Conservation (phyloP, 2,888 invertebrate genomes). For the Ectemnius cavifrons region DNA sequence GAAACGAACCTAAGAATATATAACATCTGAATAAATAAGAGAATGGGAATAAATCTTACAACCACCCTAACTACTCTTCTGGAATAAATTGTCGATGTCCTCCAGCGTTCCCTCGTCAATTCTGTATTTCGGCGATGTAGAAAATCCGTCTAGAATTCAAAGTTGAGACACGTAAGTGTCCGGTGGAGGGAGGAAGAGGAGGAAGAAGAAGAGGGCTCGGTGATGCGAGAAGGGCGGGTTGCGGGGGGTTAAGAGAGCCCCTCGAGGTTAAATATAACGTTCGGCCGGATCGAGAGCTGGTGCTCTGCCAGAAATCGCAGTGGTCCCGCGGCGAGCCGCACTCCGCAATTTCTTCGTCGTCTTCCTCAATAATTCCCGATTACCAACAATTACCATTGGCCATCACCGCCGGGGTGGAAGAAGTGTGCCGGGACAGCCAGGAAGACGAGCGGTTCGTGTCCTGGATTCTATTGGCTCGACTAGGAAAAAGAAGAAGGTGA, state of each 20-base stretch:
- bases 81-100: no score
- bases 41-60: no score
- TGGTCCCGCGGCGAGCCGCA: slow-evolving; percentile 23
- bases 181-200: not conserved
- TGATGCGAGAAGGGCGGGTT: not conserved
- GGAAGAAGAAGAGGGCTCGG: not conserved
- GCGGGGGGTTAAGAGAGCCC: slow-evolving; percentile 48
- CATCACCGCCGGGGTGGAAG: not conserved
- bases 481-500: not conserved
- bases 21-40: no score
- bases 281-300: slow-evolving; percentile 72
- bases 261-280: slow-evolving; percentile 73
- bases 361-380: not conserved
- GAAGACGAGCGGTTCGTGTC: not conserved
- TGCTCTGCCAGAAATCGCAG: slow-evolving; percentile 66
- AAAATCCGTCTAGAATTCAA: no score
- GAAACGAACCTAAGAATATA: no score
- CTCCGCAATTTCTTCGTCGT: slow-evolving; percentile 22
- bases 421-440: not conserved
- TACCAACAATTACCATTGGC: not conserved
- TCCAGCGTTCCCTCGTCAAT: no score
- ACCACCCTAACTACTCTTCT: no score
- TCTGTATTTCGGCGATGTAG: no score
- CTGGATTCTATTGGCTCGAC: not conserved
- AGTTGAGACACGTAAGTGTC: not conserved